Conservation (phyloP, 2,113 vertebrate species). For the Speoplatyrhinus poulsoni region DNA sequence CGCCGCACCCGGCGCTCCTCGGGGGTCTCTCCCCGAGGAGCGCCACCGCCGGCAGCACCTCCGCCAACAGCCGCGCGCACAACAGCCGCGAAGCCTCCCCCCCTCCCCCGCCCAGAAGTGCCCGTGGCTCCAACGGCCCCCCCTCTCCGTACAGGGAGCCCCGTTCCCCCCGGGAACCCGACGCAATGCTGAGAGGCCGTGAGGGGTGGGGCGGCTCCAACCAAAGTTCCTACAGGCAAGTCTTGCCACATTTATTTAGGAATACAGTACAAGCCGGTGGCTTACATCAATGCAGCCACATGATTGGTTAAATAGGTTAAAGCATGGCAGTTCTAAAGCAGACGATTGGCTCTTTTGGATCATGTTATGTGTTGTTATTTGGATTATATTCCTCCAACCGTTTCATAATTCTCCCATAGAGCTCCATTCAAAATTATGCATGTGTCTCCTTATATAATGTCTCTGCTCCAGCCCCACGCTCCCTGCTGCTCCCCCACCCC, state of each 20-base stretch:
- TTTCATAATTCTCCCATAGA: too few relatives aligned
- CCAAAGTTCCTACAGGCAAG: background rate
- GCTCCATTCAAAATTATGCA: too few relatives aligned
- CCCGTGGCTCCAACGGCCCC: slow-evolving; percentile 40
- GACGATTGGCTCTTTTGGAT: too few relatives aligned
- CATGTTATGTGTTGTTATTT: too few relatives aligned
- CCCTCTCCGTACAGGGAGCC: slow-evolving; percentile 38
- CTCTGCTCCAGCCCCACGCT: slow-evolving; percentile 45
- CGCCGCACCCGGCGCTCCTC: slow-evolving; percentile 17
- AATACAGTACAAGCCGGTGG: too few relatives aligned
- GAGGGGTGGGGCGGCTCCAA: slow-evolving; percentile 1
- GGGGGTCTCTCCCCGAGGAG: slow-evolving; percentile 36
- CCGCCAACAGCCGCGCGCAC: slow-evolving; percentile 32
- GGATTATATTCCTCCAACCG: too few relatives aligned
- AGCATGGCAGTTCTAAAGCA: too few relatives aligned
- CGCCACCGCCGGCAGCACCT: slow-evolving; percentile 49
- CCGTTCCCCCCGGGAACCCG: slow-evolving; percentile 43
- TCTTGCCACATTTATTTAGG: too few relatives aligned
- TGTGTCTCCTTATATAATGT: too few relatives aligned
- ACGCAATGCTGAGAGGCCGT: slow-evolving; percentile 13
- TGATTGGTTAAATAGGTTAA: too few relatives aligned
- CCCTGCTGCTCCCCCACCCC: slow-evolving; percentile 41
- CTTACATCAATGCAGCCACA: too few relatives aligned
- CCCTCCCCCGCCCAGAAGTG: slow-evolving; percentile 26
- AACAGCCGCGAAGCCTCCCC: slow-evolving; percentile 69